A percentile compares a stretch with the other conserved stretches of the same genome.
Evolutionary conservation across 92 coral and sea anemone genomes (phyloP).

Genomic region (Zoanthus gigantus): DNA sequence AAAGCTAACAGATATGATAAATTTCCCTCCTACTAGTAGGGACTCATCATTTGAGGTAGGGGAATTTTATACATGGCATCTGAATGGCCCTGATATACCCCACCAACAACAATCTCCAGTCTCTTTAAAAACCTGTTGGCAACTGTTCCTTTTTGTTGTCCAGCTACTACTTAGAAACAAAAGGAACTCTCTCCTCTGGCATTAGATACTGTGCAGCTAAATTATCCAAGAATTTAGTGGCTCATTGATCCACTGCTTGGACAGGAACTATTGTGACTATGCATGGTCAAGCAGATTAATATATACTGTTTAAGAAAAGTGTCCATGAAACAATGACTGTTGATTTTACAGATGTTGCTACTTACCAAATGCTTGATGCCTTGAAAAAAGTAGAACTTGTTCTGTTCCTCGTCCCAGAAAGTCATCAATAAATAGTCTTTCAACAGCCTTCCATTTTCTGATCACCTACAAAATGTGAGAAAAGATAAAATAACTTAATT

Average conservation of each 20-base stretch:
- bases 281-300: neutral
- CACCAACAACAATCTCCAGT: neutral
- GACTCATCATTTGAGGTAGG: no score
- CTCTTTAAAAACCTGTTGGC: neutral
- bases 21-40: no score
- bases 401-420: conserved; percentile 79
- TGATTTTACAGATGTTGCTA: neutral
- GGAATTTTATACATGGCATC: no score
- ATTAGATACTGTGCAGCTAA: no score
- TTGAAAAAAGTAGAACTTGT: conserved; percentile 70
- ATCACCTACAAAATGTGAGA: conserved; percentile 55
- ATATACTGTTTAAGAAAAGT: neutral
- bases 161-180: no score
- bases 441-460: conserved; percentile 60
- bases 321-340: no score
- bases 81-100: neutral
- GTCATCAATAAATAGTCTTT: conserved; percentile 69
- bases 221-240: no score
- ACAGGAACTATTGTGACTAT: no score
- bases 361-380: conserved; percentile 29
- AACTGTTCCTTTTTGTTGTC: neutral
- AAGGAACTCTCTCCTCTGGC: no score
- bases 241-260: no score
- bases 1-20: no score
- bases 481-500: neutral